Conservation (phyloP, 2,113 vertebrate species). For the Salvelinus alpinus region DNA sequence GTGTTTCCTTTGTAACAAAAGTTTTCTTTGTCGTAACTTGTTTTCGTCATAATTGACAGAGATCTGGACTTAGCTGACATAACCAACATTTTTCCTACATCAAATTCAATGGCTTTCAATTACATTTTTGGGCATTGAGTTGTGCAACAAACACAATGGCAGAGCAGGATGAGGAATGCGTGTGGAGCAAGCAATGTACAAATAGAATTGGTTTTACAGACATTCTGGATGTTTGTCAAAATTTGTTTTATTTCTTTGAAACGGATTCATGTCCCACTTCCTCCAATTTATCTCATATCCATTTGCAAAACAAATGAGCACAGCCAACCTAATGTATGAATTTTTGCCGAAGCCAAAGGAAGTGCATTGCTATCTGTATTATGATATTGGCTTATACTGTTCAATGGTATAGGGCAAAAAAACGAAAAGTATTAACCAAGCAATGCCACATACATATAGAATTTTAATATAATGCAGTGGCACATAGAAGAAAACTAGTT, state of each 20-base stretch:
- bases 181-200: neutral
- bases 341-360: too few species aligned
- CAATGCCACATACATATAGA: neutral
- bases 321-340: too few species aligned
- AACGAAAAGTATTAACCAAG: too few species aligned
- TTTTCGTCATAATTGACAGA: too few species aligned
- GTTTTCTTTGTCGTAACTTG: too few species aligned
- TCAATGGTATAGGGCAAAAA: neutral
- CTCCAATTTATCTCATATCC: too few species aligned
- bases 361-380: too few species aligned
- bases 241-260: neutral
- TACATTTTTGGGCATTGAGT: neutral
- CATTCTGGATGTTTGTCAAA: neutral
- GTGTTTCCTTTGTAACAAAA: too few species aligned
- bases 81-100: too few species aligned
- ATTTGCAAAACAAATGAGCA: too few species aligned
- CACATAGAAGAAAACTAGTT: neutral
- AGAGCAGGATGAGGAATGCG: slow-evolving; percentile 4
- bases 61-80: too few species aligned
- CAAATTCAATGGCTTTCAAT: too few species aligned
- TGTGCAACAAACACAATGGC: slow-evolving; percentile 39
- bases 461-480: neutral
- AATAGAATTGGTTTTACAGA: neutral
- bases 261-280: neutral
- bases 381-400: neutral